Evolutionary conservation across 1,140 invertebrate species (phyloP).

Genomic region (Elymnias hypermnestra): DNA sequence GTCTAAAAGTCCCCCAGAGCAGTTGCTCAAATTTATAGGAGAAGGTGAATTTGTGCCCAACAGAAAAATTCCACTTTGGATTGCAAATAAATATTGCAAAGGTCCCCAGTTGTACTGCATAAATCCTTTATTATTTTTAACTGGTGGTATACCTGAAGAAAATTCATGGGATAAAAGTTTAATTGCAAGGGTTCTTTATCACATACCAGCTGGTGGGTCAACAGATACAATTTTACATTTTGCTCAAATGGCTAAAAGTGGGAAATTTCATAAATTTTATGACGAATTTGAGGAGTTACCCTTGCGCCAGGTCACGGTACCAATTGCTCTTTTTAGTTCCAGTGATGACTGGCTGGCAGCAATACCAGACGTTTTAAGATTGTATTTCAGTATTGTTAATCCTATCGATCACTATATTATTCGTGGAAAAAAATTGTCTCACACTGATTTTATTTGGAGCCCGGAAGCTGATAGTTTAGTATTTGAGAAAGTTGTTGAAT

Average conservation of each 20-base stretch:
- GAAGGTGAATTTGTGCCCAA: conserved; percentile 80
- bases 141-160: conserved; percentile 80
- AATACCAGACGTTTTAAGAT: conserved; percentile 42
- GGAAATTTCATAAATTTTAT: conserved; percentile 80
- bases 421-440: conserved; percentile 36
- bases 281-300: conserved; percentile 79
- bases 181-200: conserved; percentile 80
- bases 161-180: conserved; percentile 74
- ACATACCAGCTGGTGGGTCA: conserved; percentile 87
- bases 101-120: conserved; percentile 76
- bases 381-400: conserved; percentile 42
- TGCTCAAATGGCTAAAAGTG: conserved; percentile 77
- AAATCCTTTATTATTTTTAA: conserved; percentile 79
- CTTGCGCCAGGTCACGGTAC: conserved; percentile 77
- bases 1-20: conserved; percentile 63
- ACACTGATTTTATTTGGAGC: conserved; percentile 55
- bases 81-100: conserved; percentile 78
- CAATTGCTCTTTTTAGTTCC: conserved; percentile 81
- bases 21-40: conserved; percentile 76
- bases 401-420: conserved; percentile 49
- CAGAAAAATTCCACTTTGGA: conserved; percentile 73
- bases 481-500: conserved; percentile 41
- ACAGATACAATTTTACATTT: conserved; percentile 85
- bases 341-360: conserved; percentile 83
- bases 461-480: conserved; percentile 29